Evolutionary conservation across 23 tunicate genomes (phyloP), one percentile per base, ranked within the genome.

Genomic region (Trididemnum clinides): DNA sequence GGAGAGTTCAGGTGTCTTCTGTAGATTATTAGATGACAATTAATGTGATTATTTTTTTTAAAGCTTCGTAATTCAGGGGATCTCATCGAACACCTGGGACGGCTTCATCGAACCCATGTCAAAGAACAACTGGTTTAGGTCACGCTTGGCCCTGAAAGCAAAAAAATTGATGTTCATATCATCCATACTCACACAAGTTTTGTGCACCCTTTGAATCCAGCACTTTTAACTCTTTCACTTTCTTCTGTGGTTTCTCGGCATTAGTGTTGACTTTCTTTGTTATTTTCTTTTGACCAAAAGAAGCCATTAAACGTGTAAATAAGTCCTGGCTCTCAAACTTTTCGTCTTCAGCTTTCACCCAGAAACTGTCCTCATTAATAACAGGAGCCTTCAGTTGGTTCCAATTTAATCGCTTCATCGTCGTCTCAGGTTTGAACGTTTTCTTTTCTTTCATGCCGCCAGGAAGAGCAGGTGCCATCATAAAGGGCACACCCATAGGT

Each of bases 281-380:
- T 18, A 79, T 77, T 64, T 93, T 93, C 84, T 93, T 93, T 57
- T 93, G 98, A 3, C 97, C 99, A 80, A 96, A 96, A 0, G 93
- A 57, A 12, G 92, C 93, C 89, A 87, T 81, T 4, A 96, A 64
- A 39, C 96, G 66, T 2, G 95, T 81, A 29, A 96, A 76, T 23
- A 96, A 77, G 58, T 93, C 94, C 36, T 59, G 74, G 84, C 83
- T 88, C 63, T 88, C 97, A 64, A 72, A 96, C 26, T 88, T 73
- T 0, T 91, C 97, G 22, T 96, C 97, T 54, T 91, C 39, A 10
- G 89, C 88, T 63, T 63, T 32, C n/a, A 35, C 73, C 97, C 97
- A 91, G 26, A 91, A 58, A 62, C 87, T 73, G 29, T 83, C 78
- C 0, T 88, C 97, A 33, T 87, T 82, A 7, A 88, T 73, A 4